phyloP scores from a whole-genome alignment of 2,888 invertebrate species.

The Scaptomyza reducta region DNA sequence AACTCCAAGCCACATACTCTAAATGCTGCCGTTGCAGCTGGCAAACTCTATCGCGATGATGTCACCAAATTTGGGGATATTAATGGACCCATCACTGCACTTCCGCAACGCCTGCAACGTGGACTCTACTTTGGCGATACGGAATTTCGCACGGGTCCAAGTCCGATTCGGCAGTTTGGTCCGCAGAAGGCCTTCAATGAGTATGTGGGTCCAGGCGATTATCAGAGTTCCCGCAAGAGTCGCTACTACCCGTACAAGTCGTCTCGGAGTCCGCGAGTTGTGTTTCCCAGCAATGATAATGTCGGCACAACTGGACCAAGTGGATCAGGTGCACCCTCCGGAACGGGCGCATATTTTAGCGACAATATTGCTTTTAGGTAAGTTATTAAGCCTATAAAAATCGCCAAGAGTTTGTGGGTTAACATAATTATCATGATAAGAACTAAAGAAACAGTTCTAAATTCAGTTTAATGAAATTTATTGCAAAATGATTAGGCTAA shows the following conservation, averaged over 20 bases:
- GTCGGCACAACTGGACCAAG: conserved; percentile 82
- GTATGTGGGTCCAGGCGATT: conserved; percentile 78
- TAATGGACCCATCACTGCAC: conserved; percentile 83
- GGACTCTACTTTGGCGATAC: conserved; percentile 82
- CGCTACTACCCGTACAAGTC: conserved; percentile 83
- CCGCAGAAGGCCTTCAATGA: conserved; percentile 83
- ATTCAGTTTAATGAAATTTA: no score
- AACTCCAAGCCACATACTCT: conserved; percentile 82
- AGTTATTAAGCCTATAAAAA: conserved; percentile 13
- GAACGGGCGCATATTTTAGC: conserved; percentile 82
- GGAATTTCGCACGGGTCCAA: conserved; percentile 77
- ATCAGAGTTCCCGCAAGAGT: conserved; percentile 81
- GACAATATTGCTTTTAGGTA: conserved; percentile 84
- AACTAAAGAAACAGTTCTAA: no score
- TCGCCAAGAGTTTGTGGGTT: no score
- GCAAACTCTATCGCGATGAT: conserved; percentile 83
- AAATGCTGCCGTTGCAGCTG: conserved; percentile 65
- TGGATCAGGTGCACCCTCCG: conserved; percentile 67
- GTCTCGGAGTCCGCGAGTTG: conserved; percentile 83
- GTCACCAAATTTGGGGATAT: conserved; percentile 84
- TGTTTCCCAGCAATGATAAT: conserved; percentile 83
- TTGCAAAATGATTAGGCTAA: no score
- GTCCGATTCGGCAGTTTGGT: conserved; percentile 66
- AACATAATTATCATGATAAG: no score
- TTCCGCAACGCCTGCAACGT: conserved; percentile 81